Evolutionary conservation across 2,797 vertebrate genomes (phyloP).

Genomic region (Pogoniulus pusillus): DNA sequence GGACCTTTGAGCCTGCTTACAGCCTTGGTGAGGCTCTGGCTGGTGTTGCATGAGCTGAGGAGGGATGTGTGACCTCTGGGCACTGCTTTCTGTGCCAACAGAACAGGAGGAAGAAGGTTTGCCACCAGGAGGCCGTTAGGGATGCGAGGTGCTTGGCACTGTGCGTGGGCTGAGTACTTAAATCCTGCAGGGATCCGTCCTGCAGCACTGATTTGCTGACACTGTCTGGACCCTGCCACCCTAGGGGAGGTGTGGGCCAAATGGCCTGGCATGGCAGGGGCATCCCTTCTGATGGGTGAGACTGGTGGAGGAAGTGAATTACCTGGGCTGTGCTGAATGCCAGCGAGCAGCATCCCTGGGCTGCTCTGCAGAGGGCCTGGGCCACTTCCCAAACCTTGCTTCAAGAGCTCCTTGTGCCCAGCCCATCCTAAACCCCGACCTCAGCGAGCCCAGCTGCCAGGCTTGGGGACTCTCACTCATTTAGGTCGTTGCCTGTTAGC

Average conservation of each 20-base stretch:
- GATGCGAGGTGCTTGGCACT: background rate
- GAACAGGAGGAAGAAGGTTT: background rate
- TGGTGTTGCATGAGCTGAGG: background rate
- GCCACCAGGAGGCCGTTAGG: background rate
- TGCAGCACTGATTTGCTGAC: background rate
- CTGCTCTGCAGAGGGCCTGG: background rate
- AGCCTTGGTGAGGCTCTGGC: background rate
- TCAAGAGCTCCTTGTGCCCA: background rate
- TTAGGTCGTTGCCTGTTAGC: background rate
- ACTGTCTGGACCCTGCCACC: background rate
- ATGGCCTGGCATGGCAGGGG: conserved; percentile 21
- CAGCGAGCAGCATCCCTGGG: background rate
- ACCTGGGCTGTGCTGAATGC: background rate
- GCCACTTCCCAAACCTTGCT: background rate
- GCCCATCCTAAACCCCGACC: background rate
- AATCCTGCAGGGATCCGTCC: background rate
- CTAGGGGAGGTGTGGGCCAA: conserved; percentile 7
- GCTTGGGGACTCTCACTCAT: background rate
- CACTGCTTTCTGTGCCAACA: background rate
- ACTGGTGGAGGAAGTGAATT: conserved; percentile 29
- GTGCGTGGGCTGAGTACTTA: background rate
- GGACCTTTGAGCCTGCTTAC: background rate
- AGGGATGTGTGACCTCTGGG: background rate
- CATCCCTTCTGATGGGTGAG: background rate
- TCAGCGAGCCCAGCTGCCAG: background rate